These are phyloP conservation scores for Lysandra bellargus DNA, from an alignment of 2,888 invertebrate genomes.

Conservation along the genomic window DNA sequence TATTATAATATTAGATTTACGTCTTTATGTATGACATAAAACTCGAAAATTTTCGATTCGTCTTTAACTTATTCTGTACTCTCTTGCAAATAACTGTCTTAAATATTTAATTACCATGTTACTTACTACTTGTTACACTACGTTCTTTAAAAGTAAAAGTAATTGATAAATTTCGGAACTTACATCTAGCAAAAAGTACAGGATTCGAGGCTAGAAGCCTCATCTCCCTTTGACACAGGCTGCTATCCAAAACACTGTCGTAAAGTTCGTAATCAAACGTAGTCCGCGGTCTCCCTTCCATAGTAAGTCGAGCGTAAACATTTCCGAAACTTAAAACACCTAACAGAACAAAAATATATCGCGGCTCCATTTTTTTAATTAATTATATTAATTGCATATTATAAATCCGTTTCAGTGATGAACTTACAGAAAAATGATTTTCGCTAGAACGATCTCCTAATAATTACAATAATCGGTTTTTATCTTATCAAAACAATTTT, in stretches of 20 bases:
- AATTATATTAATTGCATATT: conserved; percentile 11
- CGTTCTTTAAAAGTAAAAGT: background rate
- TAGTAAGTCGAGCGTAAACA: conserved; percentile 32
- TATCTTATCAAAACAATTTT: conserved; percentile 38
- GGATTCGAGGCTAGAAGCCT: conserved; percentile 48
- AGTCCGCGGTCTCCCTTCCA: conserved; percentile 45
- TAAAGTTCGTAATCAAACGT: conserved; percentile 57
- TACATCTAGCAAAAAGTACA: conserved; percentile 52
- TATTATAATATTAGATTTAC: no score
- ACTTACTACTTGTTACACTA: background rate
- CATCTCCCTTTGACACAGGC: conserved; percentile 59
- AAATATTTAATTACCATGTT: no score
- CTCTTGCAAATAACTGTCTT: no score
- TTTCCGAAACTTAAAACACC: conserved; percentile 24
- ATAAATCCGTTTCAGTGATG: conserved; percentile 26
- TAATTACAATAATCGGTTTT: conserved; percentile 36
- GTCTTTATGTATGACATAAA: no score
- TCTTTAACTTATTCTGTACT: background rate
- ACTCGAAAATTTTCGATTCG: no score
- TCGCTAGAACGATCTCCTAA: conserved; percentile 21
- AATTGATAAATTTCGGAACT: conserved; percentile 43
- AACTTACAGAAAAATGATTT: conserved; percentile 25
- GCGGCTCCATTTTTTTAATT: conserved; percentile 35
- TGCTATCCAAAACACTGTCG: conserved; percentile 55
- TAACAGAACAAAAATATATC: conserved; percentile 31